Evolutionary conservation across 2,113 vertebrate genomes (phyloP).

Genomic region (Origma solitaria): DNA sequence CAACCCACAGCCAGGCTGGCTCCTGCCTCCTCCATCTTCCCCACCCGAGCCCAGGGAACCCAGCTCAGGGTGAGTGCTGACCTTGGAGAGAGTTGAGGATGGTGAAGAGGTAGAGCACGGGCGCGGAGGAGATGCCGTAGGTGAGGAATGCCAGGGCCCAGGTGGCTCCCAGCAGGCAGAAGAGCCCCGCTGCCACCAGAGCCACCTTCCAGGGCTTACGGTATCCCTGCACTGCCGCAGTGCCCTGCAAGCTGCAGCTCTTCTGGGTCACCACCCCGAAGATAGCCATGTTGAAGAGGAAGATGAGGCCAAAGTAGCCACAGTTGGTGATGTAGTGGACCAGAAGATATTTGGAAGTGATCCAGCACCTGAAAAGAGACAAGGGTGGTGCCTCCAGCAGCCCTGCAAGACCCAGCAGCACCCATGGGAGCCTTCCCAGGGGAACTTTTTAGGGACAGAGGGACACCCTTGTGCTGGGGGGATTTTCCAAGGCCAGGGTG

Average conservation of each 20-base stretch:
- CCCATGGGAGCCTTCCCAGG: not conserved
- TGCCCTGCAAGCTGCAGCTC: conserved; percentile 59
- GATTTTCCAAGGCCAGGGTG: not conserved
- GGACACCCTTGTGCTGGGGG: not conserved
- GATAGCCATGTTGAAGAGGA: conserved; percentile 71
- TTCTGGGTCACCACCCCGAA: conserved; percentile 67
- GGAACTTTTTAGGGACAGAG: not conserved
- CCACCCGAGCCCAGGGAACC: not conserved
- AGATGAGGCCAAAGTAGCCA: conserved; percentile 73
- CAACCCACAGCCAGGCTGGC: not conserved
- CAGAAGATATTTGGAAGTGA: conserved; percentile 44
- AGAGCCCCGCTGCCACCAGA: conserved; percentile 72
- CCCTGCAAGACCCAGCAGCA: not conserved
- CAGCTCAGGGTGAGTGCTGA: conserved; percentile 28
- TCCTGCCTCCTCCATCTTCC: not conserved
- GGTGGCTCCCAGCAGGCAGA: conserved; percentile 77
- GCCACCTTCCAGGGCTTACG: conserved; percentile 1
- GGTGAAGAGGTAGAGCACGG: conserved; percentile 75
- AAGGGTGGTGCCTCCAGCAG: not conserved
- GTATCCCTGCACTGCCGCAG: not conserved
- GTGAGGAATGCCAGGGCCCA: conserved; percentile 79
- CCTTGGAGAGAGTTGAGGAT: conserved; percentile 82
- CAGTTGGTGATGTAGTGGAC: conserved; percentile 75
- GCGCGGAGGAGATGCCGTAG: conserved; percentile 42
- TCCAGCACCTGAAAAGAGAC: conserved; percentile 78